phyloP scores from a whole-genome alignment of 1,140 invertebrate species.

The Cherax destructor region DNA sequence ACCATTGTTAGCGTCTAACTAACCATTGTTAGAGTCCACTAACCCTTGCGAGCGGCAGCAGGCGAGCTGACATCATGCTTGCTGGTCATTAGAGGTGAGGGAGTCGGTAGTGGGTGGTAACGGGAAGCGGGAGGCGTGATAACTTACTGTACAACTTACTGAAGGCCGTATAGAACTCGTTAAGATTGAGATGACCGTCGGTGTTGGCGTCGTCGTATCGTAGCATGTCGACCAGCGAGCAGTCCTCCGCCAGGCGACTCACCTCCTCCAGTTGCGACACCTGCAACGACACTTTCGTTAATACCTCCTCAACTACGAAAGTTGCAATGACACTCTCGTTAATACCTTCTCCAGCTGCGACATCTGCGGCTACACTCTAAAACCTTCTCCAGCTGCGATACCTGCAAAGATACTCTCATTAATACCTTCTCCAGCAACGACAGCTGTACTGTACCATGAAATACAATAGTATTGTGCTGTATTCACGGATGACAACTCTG shows the following conservation, averaged over 20 bases:
- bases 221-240: slow-evolving; percentile 83
- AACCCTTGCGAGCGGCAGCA: neutral
- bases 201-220: slow-evolving; percentile 83
- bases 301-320: neutral
- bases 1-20: neutral
- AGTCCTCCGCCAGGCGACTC: slow-evolving; percentile 81
- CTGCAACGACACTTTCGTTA: slow-evolving; percentile 73
- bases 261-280: slow-evolving; percentile 82
- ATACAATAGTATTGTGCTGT: too few relatives aligned
- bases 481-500: too few relatives aligned
- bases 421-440: too few relatives aligned
- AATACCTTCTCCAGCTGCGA: too few relatives aligned
- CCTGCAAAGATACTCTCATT: too few relatives aligned
- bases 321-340: neutral
- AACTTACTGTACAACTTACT: slow-evolving; percentile 79
- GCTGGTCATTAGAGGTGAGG: neutral
- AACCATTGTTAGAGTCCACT: neutral
- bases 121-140: slow-evolving; percentile 56
- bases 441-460: too few relatives aligned
- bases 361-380: too few relatives aligned
- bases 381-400: too few relatives aligned
- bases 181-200: slow-evolving; percentile 82
- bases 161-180: slow-evolving; percentile 87
- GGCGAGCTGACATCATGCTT: slow-evolving; percentile 6
- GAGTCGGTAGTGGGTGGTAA: slow-evolving; percentile 34